Percentiles rank a stretch among this genome's conserved stretches.
Evolutionary conservation across 2,113 vertebrate species (phyloP).

Genomic region (Blennius ocellaris): DNA sequence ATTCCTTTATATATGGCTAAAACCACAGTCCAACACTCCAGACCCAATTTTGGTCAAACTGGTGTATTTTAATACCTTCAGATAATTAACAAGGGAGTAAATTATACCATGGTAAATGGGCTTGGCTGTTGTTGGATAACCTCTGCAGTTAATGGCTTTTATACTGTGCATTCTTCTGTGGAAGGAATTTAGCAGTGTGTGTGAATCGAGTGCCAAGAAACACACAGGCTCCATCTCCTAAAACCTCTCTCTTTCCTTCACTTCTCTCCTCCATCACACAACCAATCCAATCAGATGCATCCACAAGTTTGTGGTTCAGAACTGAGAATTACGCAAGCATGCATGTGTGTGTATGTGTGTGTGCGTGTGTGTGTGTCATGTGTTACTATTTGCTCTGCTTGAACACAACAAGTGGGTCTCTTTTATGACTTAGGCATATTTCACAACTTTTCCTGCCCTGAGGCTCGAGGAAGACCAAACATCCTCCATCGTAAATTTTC

Average conservation of each 20-base stretch:
- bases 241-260: slow-evolving; percentile 18
- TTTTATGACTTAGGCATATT: slow-evolving; percentile 81
- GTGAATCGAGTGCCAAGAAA: slow-evolving; percentile 52
- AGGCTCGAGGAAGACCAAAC: slow-evolving; percentile 74
- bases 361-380: slow-evolving; percentile 15
- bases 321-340: background rate
- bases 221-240: slow-evolving; percentile 40
- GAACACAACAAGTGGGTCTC: slow-evolving; percentile 67
- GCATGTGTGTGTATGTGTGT: slow-evolving; percentile 8
- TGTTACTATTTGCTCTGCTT: slow-evolving; percentile 61
- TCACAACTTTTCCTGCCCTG: slow-evolving; percentile 78
- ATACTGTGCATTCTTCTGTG: slow-evolving; percentile 61
- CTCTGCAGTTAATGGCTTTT: slow-evolving; percentile 57
- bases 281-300: slow-evolving; percentile 27
- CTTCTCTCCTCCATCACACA: slow-evolving; percentile 18
- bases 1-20: slow-evolving; percentile 38
- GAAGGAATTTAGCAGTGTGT: slow-evolving; percentile 63
- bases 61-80: slow-evolving; percentile 51
- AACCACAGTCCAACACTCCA: slow-evolving; percentile 43
- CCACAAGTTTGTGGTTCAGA: slow-evolving; percentile 9
- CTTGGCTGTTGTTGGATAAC: slow-evolving; percentile 52
- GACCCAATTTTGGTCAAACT: slow-evolving; percentile 60
- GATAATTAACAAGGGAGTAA: slow-evolving; percentile 66
- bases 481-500: slow-evolving; percentile 76
- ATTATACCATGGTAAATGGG: slow-evolving; percentile 56